Percentiles rank a stretch among this genome's conserved stretches.
Evolutionary conservation across 2,797 vertebrate genomes (phyloP).

Genomic region (Malacoraja senta): DNA sequence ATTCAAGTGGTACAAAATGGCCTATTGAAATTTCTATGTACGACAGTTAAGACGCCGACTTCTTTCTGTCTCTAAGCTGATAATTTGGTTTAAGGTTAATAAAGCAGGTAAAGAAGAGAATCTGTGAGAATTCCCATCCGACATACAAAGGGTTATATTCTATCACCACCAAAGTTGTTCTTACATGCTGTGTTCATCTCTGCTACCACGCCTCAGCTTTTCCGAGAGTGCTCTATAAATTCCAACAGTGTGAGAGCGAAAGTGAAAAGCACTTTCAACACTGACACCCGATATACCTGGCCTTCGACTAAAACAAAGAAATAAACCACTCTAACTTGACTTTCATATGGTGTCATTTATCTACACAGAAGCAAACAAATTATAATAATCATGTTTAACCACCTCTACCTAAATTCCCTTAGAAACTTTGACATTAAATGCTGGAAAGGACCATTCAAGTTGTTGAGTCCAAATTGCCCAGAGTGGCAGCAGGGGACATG

Average conservation of each 20-base stretch:
- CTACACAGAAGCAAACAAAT: not conserved
- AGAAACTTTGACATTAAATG: not conserved
- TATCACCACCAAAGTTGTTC: not conserved
- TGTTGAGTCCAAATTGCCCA: not conserved
- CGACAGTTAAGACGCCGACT: not conserved
- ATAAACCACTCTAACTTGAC: too few species aligned
- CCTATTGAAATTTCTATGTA: not conserved
- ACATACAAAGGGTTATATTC: not conserved
- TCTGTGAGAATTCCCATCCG: not conserved
- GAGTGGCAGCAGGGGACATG: not conserved
- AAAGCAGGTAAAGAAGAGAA: not conserved
- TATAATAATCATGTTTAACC: not conserved
- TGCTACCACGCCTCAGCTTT: not conserved
- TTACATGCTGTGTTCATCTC: not conserved
- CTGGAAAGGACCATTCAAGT: not conserved
- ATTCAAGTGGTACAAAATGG: not conserved
- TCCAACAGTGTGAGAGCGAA: not conserved
- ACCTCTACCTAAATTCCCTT: too few species aligned
- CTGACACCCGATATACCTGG: not conserved
- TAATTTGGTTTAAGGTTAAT: not conserved
- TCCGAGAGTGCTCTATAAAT: slow-evolving; percentile 3
- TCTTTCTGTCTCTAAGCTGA: not conserved
- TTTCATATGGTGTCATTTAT: slow-evolving; percentile 11
- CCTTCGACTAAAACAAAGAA: not conserved
- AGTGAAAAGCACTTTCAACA: not conserved